Percentiles rank a stretch among this genome's conserved stretches.
phyloP scores from a whole-genome alignment of 2,888 invertebrate species.

The Drosophila picticornis region DNA sequence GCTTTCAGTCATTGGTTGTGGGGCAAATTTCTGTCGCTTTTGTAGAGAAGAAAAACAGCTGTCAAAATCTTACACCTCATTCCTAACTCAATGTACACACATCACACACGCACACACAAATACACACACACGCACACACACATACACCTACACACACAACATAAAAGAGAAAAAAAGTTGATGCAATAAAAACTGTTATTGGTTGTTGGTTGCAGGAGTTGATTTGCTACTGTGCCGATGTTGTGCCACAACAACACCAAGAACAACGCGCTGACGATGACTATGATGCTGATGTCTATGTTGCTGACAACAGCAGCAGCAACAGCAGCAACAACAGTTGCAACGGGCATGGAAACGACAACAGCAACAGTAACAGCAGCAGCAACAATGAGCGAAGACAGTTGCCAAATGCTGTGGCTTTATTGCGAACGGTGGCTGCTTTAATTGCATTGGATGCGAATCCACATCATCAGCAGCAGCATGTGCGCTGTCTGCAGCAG shows the following conservation, averaged over 20 bases:
- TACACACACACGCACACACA: conserved; percentile 20
- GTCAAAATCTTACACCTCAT: neutral
- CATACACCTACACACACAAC: conserved; percentile 10
- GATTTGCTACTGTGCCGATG: conserved; percentile 88
- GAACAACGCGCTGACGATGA: conserved; percentile 75
- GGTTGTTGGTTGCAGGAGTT: conserved; percentile 89
- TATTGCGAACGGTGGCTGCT: conserved; percentile 83
- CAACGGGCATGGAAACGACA: conserved; percentile 42
- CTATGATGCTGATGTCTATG: conserved; percentile 79
- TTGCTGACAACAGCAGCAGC: conserved; percentile 60
- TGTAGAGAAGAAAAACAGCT: conserved; percentile 42
- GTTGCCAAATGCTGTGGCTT: conserved; percentile 83
- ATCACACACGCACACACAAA: conserved; percentile 16
- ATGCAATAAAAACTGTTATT: conserved; percentile 85
- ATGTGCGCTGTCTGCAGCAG: conserved; percentile 82
- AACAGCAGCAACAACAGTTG: conserved; percentile 32
- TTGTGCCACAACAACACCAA: conserved; percentile 83
- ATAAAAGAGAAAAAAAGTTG: conserved; percentile 56
- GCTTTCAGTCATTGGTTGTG: conserved; percentile 36
- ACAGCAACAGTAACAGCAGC: conserved; percentile 43
- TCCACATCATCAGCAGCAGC: conserved; percentile 86
- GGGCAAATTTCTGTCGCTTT: conserved; percentile 24
- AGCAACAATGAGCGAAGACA: conserved; percentile 45
- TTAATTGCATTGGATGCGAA: conserved; percentile 84
- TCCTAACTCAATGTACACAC: conserved; percentile 17